These are phyloP conservation scores for Pterocles burchelli DNA, from an alignment of 2,113 vertebrate genomes.

Conservation along the genomic window DNA sequence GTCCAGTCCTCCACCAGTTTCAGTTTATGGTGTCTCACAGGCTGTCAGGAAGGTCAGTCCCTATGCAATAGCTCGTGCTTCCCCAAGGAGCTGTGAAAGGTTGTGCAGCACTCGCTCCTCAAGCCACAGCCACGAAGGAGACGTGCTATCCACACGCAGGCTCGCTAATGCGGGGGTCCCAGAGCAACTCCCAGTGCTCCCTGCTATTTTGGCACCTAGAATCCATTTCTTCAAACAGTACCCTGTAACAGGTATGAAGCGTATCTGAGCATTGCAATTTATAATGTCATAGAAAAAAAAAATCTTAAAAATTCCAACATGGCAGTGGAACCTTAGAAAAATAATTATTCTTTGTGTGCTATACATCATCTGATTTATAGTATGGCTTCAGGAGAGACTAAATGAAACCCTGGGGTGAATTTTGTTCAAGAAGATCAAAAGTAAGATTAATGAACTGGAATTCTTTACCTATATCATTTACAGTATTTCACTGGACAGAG, in stretches of 20 bases:
- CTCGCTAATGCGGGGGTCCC: not conserved
- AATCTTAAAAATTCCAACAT: not conserved
- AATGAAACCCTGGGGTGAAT: not conserved
- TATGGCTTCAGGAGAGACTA: not conserved
- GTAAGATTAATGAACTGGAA: not conserved
- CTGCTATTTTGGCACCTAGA: not conserved
- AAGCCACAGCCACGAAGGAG: not conserved
- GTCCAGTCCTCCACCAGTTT: not conserved
- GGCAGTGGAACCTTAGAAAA: not conserved
- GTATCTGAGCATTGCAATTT: not conserved
- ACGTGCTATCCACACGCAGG: not conserved
- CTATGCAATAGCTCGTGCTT: not conserved
- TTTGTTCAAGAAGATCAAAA: constrained; percentile 8
- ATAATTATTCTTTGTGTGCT: not conserved
- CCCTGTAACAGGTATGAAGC: not conserved
- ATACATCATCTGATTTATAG: constrained; percentile 11
- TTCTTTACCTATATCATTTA: not conserved
- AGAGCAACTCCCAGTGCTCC: not conserved
- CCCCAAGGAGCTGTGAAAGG: not conserved
- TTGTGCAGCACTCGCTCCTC: not conserved
- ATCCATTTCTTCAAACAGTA: not conserved
- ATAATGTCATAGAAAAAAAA: not conserved
- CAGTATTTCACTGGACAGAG: not conserved
- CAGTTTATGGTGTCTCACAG: not conserved
- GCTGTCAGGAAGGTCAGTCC: constrained; percentile 1